Evolutionary conservation across 2,888 invertebrate species (phyloP), one percentile per base, ranked within the genome.

Genomic region (Acrobasis consociella): DNA sequence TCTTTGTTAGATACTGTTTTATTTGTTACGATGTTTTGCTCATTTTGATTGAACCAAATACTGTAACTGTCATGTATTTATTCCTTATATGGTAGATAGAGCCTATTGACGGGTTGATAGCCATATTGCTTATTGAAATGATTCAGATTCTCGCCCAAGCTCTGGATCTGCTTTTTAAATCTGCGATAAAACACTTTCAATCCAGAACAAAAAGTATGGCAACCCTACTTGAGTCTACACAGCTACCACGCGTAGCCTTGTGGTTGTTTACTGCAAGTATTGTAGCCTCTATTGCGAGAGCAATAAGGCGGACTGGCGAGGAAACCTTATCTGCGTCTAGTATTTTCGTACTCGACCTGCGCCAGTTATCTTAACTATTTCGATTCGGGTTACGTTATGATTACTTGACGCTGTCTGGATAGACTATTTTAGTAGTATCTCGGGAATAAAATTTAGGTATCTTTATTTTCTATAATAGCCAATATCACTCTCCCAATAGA

Each of bases 291-390:
- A 69, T 62, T 59, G 15, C 49, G 22, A 17, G n/a, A 17, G 49
- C 1, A 9, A 55, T 62, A 62, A 60, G 51, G 42, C 51, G 17
- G 38, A 60, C 11, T 60, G 37, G 16, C 49, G 17, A 51, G 22
- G 61, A 63, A 65, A 61, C 52, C 42, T 58, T 65, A 65, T 61
- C 62, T 60, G 49, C 31, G 17, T 60, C 38, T 62, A 60, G 50
- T 62, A 64, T 63, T 63, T 58, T 63, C 63, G 60, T 65, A 65
- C 63, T 62, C 64, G 67, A 67, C 64, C 64, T 68, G 65, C 61
- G 60, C 65, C 38, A 65, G 67, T 67, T 65, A 67, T 68, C 64
- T 64, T 59, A 60, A 63, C 63, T 66, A 66, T 65, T 66, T 65
- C 62, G 52, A 56, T 62, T 55, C 17, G 22, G 58, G 42, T 56